Evolutionary conservation across 2,888 invertebrate genomes (phyloP), one percentile per base, ranked within the genome.

Genomic region (Epistrophella euchroma): DNA sequence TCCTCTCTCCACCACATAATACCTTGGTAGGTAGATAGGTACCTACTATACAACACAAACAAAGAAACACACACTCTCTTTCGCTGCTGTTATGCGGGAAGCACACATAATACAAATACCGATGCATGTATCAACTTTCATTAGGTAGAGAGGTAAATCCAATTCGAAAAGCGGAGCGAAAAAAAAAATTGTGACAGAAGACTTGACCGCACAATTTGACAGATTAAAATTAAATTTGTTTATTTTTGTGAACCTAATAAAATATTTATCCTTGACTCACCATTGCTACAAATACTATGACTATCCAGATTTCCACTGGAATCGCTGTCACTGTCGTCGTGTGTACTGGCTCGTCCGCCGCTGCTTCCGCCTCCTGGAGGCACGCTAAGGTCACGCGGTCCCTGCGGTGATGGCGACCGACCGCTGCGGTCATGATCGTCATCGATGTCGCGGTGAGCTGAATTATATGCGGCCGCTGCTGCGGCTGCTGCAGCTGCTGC

Each of bases 301-400:
- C 89, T 89, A 88, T 90, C 90, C 55, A 90, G 82, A 83, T 92
- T 89, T 90, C 92, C 92, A 87, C 92, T 92, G 71, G 91, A 91
- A 80, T 93, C 93, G 88, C 92, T 93, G 88, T 92, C 93, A 89
- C 93, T 92, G 80, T 93, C 92, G 78, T 92, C 92, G 82, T 92
- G 90, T 47, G 91, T 91, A 88, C 91, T 90, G 60, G 91, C 91
- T 84, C 91, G 91, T 83, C 92, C 91, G 28, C 92, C 92, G 78
- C 92, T 91, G 82, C 85, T 79, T 50, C 85, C 81, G 25, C 86
- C 86, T 15, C 86, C 86, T 37, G 79, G 83, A 45, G 88, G 89
- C 40, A 90, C 89, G 71, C 89, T 90, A 47, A 90, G 83, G 87
- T 90, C 91, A 10, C 90, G 88, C 19, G 90, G 88, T 72, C 89